Evolutionary conservation across 2,888 invertebrate genomes (phyloP), one percentile per base, ranked within the genome.

Genomic region (Phymatocera aterrima): DNA sequence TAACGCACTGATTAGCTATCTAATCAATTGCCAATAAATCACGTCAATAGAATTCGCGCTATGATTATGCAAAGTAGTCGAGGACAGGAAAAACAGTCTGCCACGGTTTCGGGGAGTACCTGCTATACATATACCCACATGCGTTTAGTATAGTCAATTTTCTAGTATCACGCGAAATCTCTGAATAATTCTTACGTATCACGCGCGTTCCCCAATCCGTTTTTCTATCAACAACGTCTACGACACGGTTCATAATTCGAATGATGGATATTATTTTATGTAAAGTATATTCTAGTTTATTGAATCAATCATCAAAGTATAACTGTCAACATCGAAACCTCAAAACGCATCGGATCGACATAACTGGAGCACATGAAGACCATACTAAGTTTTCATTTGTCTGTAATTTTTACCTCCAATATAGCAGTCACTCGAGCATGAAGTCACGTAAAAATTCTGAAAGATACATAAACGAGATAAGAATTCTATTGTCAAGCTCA

Each of bases 1-100:
- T 51, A 43, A 48, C 72, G 72, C 18, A 72, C 10, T 72, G 51
- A 72, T 72, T 48, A 72, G 72, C 72, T 34, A 72, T 72, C 72
- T 72, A 51, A 72, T 48, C 72, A 43, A 72, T 72, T 51, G 51
- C 51, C 72, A 34, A 72, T 72, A 72, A 72, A 48, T 72, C 72
- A 72, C 72, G 48, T 48, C 51, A 21, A 72, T 51, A 51, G 46
- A 70, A 70, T 28, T 70, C 48, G 70, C 51, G 31, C 70, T 70
- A 48, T 70, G 70, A 70, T 70, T 70, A 70, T 70, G 70, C 70
- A 31, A 70, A 48, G 51, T 34, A 46, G 48, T 4, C 10, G 70
- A 34, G 70, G 70, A 48, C 70, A 31, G 46, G 34, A 72, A 72
- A 72, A 72, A 72, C 51, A 24, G 51, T 6, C 34, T 34, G 4